phyloP scores from a whole-genome alignment of 2,888 invertebrate species.

The Nudaria mundana region DNA sequence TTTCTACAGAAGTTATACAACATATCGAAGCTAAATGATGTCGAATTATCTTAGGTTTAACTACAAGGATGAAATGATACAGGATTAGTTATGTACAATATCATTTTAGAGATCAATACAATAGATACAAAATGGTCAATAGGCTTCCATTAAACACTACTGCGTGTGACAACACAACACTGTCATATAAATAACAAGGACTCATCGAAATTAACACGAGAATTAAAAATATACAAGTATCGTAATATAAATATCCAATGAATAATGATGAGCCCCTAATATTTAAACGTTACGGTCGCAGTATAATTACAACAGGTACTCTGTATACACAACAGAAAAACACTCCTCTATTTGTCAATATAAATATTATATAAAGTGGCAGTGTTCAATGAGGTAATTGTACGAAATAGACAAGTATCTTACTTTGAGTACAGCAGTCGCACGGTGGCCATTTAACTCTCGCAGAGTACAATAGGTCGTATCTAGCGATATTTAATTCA shows the following conservation, averaged over 20 bases:
- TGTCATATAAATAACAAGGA: constrained; percentile 18
- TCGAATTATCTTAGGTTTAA: constrained; percentile 25
- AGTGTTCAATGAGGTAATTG: constrained; percentile 30
- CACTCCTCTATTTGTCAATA: constrained; percentile 20
- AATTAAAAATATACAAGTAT: constrained; percentile 21
- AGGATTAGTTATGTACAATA: constrained; percentile 36
- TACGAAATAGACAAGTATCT: constrained; percentile 22
- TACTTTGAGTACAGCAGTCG: constrained; percentile 14
- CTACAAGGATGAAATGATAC: constrained; percentile 31
- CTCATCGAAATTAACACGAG: constrained; percentile 21
- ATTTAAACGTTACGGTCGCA: constrained; percentile 12
- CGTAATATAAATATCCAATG: constrained; percentile 12
- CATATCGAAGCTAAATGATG: constrained; percentile 28
- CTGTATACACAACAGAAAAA: constrained; percentile 23
- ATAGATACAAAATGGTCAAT: constrained; percentile 33
- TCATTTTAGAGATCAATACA: constrained; percentile 35
- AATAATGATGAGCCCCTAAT: constrained; percentile 18
- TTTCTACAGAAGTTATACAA: constrained; percentile 30
- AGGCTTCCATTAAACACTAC: constrained; percentile 24
- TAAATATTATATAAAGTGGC: constrained; percentile 28
- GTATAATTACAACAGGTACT: constrained; percentile 10
- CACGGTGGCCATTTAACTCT: not conserved
- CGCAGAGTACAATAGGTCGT: not conserved
- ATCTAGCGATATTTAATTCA: not conserved
- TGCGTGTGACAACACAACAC: constrained; percentile 14